These are phyloP conservation scores for Mylabris phalerata DNA, from an alignment of 1,140 invertebrate genomes.

Conservation along the genomic window DNA sequence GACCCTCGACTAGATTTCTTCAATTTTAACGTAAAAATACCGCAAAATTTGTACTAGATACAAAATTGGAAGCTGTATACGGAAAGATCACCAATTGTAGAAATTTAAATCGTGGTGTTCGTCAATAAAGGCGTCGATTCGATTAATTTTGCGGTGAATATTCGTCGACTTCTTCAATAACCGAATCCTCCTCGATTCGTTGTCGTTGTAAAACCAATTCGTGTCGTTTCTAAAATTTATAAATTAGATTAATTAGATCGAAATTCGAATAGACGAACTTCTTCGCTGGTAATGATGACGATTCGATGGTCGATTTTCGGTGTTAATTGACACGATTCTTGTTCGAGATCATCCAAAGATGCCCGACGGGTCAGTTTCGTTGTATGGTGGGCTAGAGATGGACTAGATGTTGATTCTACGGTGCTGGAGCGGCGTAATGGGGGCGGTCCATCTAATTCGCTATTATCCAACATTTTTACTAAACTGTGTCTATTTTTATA, in stretches of 20 bases:
- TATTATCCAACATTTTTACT: constrained; percentile 65
- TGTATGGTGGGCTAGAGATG: constrained; percentile 25
- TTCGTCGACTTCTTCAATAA: constrained; percentile 55
- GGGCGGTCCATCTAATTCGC: constrained; percentile 60
- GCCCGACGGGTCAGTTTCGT: constrained; percentile 57
- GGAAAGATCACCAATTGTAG: no score
- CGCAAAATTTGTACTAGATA: no score
- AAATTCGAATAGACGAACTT: constrained; percentile 42
- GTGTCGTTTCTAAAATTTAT: constrained; percentile 48
- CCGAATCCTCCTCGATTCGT: constrained; percentile 51
- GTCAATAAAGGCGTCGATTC: background rate
- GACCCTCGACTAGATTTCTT: no score
- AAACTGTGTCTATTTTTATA: constrained; percentile 54
- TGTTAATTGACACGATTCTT: constrained; percentile 65
- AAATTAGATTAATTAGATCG: background rate
- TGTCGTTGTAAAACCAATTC: constrained; percentile 48
- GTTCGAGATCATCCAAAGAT: constrained; percentile 69
- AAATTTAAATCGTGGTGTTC: background rate
- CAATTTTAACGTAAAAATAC: no score
- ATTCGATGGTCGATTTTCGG: constrained; percentile 72
- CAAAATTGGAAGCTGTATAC: no score
- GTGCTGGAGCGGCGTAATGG: constrained; percentile 49
- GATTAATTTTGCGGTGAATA: constrained; percentile 45
- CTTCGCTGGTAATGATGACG: constrained; percentile 59
- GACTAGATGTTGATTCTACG: constrained; percentile 20